phyloP scores from a whole-genome alignment of 2,888 invertebrate species.

The Pemphredon lugubris region DNA sequence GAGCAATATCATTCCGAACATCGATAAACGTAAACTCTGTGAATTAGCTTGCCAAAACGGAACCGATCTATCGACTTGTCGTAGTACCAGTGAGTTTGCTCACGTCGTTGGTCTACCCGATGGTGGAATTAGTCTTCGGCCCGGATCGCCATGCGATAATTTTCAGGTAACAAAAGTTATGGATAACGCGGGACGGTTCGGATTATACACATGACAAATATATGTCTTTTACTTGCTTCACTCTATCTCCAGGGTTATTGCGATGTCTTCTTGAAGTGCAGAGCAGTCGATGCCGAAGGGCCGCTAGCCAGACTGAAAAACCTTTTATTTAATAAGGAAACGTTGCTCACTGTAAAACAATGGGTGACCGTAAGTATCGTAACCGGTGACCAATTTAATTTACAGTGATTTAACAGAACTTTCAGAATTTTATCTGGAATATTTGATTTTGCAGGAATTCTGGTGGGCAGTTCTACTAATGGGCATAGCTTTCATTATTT shows the following conservation, averaged over 20 bases:
- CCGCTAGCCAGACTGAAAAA: constrained; percentile 98
- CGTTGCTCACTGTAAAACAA: constrained; percentile 92
- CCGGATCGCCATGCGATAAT: constrained; percentile 99
- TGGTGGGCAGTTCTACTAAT: constrained; percentile 98
- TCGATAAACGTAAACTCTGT: constrained; percentile 93
- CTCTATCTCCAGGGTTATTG: constrained; percentile 99
- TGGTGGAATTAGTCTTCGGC: constrained; percentile 93
- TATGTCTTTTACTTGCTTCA: too few species aligned
- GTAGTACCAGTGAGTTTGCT: constrained; percentile 94
- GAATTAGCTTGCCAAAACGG: constrained; percentile 98
- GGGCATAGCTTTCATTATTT: constrained; percentile 94
- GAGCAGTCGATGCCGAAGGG: constrained; percentile 99
- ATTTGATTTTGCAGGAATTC: constrained; percentile 84
- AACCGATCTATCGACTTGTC: constrained; percentile 87
- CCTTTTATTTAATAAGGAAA: constrained; percentile 94
- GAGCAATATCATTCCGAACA: constrained; percentile 88
- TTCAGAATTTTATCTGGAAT: constrained; percentile 15
- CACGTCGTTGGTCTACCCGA: constrained; percentile 87
- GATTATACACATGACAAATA: too few species aligned
- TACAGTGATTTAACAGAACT: not conserved
- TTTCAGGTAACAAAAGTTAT: constrained; percentile 96
- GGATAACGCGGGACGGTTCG: too few species aligned
- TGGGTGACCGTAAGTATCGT: constrained; percentile 91
- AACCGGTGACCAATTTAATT: not conserved
- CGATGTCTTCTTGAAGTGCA: constrained; percentile 99